Percentiles rank a stretch among this genome's conserved stretches.
Evolutionary conservation across 2,888 invertebrate genomes (phyloP).

Genomic region (Melolontha melolontha): DNA sequence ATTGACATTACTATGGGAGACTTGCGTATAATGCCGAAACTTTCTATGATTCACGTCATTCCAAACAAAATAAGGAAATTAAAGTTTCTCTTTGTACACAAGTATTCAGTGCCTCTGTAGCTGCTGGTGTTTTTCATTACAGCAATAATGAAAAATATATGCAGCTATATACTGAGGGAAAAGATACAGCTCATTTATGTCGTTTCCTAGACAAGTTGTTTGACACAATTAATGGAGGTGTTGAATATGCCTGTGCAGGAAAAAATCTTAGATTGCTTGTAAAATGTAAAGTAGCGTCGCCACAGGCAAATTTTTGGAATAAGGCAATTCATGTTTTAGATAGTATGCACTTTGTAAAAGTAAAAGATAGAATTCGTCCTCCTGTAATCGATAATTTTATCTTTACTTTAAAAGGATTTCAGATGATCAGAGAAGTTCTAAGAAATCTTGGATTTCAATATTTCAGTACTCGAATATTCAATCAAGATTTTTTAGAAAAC

Average conservation of each 20-base stretch:
- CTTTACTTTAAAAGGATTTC: no score
- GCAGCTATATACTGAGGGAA: slow-evolving; percentile 25
- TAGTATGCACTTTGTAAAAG: no score
- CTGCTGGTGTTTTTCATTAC: slow-evolving; percentile 40
- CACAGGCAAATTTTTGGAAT: no score
- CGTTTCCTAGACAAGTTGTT: slow-evolving; percentile 46
- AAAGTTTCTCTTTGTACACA: slow-evolving; percentile 47
- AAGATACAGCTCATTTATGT: slow-evolving; percentile 46
- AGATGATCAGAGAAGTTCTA: no score
- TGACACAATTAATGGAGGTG: slow-evolving; percentile 43
- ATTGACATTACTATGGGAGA: slow-evolving; percentile 45
- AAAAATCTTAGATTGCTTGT: no score
- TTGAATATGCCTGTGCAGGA: background rate
- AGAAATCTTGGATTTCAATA: no score
- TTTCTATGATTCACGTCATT: slow-evolving; percentile 46
- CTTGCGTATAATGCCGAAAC: no score
- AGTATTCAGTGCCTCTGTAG: slow-evolving; percentile 48
- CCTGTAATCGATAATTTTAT: no score
- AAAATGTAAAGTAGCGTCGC: background rate
- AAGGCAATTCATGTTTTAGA: no score
- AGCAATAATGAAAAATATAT: background rate
- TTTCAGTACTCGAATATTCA: no score
- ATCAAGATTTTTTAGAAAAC: no score
- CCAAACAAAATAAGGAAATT: slow-evolving; percentile 48
- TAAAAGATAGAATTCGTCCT: no score